Evolutionary conservation across 2,888 invertebrate species (phyloP).

Genomic region (Horisme vitalbata): DNA sequence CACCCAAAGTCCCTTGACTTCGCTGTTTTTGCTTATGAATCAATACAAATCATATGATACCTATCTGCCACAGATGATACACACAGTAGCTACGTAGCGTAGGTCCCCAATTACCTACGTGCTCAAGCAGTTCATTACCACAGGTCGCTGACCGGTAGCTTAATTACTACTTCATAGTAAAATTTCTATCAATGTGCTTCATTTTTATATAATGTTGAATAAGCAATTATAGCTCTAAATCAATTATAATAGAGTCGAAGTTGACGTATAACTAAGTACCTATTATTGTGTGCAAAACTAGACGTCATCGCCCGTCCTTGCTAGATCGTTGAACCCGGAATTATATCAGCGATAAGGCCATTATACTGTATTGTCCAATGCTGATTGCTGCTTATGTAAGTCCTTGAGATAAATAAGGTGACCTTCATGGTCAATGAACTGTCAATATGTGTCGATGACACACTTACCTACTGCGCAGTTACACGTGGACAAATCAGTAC

Average conservation of each 20-base stretch:
- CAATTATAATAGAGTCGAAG: conserved; percentile 24
- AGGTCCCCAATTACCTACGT: conserved; percentile 1
- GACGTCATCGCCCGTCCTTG: conserved; percentile 69
- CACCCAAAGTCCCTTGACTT: conserved; percentile 7
- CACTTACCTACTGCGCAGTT: conserved; percentile 36
- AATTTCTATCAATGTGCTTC: conserved; percentile 42
- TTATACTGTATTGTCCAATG: conserved; percentile 59
- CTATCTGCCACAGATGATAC: not conserved
- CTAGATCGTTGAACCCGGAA: conserved; percentile 72
- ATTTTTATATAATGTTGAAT: conserved; percentile 15
- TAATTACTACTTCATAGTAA: conserved; percentile 49
- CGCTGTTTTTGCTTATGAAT: conserved; percentile 17
- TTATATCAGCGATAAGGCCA: conserved; percentile 55
- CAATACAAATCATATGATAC: conserved; percentile 22
- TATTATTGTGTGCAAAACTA: conserved; percentile 45
- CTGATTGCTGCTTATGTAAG: conserved; percentile 62
- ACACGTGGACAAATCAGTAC: not conserved
- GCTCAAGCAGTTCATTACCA: conserved; percentile 31
- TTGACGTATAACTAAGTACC: conserved; percentile 37
- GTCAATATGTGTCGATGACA: conserved; percentile 37
- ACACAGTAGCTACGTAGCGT: not conserved
- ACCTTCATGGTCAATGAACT: conserved; percentile 67
- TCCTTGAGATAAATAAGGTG: conserved; percentile 58
- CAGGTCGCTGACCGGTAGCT: conserved; percentile 49
- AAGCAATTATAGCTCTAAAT: conserved; percentile 36